These are phyloP conservation scores for Pangasius macronema DNA, from an alignment of 2,797 vertebrate genomes.

Conservation along the genomic window DNA sequence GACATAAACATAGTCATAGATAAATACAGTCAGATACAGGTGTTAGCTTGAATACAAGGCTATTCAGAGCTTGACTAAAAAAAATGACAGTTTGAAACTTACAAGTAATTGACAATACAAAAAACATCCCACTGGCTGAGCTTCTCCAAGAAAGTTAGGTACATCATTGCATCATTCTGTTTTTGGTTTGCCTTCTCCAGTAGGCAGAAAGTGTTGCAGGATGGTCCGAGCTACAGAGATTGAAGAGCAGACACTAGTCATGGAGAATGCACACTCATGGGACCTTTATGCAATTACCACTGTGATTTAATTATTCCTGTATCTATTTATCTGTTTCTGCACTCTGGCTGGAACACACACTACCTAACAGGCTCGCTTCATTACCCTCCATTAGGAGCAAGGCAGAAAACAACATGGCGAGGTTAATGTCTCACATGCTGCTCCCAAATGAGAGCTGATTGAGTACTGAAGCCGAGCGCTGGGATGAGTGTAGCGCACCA, in stretches of 20 bases:
- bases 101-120: background rate
- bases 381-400: conserved; percentile 60
- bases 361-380: conserved; percentile 56
- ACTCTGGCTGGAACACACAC: conserved; percentile 54
- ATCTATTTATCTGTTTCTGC: conserved; percentile 61
- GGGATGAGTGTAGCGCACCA: conserved; percentile 11
- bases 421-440: conserved; percentile 60
- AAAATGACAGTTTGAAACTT: background rate
- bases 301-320: conserved; percentile 59
- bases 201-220: background rate
- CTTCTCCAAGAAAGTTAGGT: background rate
- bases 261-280: conserved; percentile 39
- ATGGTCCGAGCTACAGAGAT: conserved; percentile 41
- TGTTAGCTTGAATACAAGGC: background rate
- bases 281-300: conserved; percentile 56
- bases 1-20: background rate
- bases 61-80: background rate
- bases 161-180: background rate
- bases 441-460: conserved; percentile 57
- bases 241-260: conserved; percentile 47
- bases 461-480: conserved; percentile 40
- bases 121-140: background rate
- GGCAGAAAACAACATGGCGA: conserved; percentile 58
- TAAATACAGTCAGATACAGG: background rate
- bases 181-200: background rate